Base-by-base conservation (phyloP, 2,113 vertebrate genomes). In the Ammodytes marinus region DNA sequence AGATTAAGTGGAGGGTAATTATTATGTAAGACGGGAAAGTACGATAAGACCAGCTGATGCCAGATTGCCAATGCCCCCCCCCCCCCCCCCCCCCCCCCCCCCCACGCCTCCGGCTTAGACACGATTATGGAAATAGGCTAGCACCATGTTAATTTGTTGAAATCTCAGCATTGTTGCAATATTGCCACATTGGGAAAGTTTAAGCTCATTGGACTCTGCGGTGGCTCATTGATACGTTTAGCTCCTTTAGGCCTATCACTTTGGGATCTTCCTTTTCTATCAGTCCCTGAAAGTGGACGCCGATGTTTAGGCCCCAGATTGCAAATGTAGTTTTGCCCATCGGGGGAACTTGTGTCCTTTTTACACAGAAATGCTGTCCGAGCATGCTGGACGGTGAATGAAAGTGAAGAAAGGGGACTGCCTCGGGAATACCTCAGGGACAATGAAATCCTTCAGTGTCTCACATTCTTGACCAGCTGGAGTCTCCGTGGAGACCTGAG, bases 381-480 rank as follows among this genome's bases (percentile, higher is more conserved):
- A 63, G 72, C 70, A 59, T 69, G 46, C 17, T n/a, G 11, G 27
- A 27, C 13, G 39, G 54, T 80, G 82, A 68, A 70, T 72, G 63
- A 68, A 74, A 72, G 27, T 37, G 40, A 88, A 27, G 75, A 78
- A 49, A 65, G 71, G 50, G 67, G 69, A 45, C 54, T 35, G 59
- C 15, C 13, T 47, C 37, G 37, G 37, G 52, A 80, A 83, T 79
- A 74, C 77, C 78, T 77, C 46, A 2, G 64, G 67, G 86, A 85
- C 86, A 90, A 87, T 87, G 86, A 79, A 14, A 66, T 69, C 67
- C 54, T 75, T 74, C 66, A 74, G 79, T 70, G 27, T 52, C 58
- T 68, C 57, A 55, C 87, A 90, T 88, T 91, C 73, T 80, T 69
- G 55, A 79, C 85, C 82, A 72, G 73, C 80, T 83, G 84, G 84